Evolutionary conservation across 2,888 invertebrate species (phyloP).

Genomic region (Ornithoptera priamus): DNA sequence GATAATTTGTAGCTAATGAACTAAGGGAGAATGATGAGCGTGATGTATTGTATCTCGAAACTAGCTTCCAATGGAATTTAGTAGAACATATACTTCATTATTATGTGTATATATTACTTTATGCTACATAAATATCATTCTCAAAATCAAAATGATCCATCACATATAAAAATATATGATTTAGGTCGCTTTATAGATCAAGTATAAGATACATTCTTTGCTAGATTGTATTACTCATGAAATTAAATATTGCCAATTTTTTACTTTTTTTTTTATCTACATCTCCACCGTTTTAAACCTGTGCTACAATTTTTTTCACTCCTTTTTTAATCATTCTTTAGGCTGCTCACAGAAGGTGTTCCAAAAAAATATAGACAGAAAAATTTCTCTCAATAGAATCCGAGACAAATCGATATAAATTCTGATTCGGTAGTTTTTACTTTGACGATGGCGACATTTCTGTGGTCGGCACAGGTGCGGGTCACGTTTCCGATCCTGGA

Average conservation of each 20-base stretch:
- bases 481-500: slow-evolving; percentile 39
- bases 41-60: too few species aligned
- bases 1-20: too few species aligned
- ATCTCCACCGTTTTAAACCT: neutral
- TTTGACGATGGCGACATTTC: slow-evolving; percentile 28
- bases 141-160: too few species aligned
- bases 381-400: neutral
- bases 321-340: neutral
- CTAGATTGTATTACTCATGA: neutral
- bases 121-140: too few species aligned
- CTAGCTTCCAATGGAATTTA: too few species aligned
- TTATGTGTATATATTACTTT: too few species aligned
- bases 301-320: neutral
- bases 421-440: slow-evolving; percentile 27
- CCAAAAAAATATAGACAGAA: slow-evolving; percentile 14
- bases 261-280: neutral
- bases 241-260: neutral
- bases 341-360: neutral
- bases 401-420: slow-evolving; percentile 26
- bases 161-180: neutral
- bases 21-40: too few species aligned
- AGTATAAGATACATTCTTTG: neutral
- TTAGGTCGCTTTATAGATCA: neutral
- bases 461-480: slow-evolving; percentile 35
- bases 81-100: too few species aligned